phyloP scores from a whole-genome alignment of 2,113 vertebrate genomes.

The Eleginops maclovinus region DNA sequence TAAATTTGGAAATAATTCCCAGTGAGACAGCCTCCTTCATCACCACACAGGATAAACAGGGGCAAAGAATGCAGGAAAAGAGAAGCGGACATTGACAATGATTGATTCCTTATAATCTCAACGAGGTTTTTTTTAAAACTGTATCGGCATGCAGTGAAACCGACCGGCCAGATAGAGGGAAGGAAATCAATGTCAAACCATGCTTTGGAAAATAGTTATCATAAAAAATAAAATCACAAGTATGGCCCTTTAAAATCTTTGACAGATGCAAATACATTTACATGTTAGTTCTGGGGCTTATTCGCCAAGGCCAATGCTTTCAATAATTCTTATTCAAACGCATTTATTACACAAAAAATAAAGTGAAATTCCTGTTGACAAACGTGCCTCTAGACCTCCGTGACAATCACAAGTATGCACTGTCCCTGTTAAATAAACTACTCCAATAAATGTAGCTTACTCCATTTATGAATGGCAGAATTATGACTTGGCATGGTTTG shows the following conservation, averaged over 20 bases:
- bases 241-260: neutral
- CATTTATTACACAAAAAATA: neutral
- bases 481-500: too few species aligned
- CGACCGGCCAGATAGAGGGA: neutral
- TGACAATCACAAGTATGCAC: neutral
- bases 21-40: neutral
- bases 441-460: neutral
- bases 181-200: neutral
- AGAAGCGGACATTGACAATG: neutral
- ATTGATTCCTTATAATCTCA: neutral
- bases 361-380: neutral
- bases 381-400: neutral
- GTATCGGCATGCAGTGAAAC: neutral
- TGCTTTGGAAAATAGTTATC: neutral
- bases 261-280: neutral
- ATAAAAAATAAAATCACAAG: neutral
- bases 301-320: neutral
- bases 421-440: too few species aligned
- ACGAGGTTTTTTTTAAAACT: neutral
- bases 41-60: neutral
- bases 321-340: neutral
- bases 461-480: neutral
- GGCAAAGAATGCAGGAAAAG: neutral
- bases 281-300: neutral
- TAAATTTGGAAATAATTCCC: constrained; percentile 2